Percentiles rank a stretch among this genome's conserved stretches.
phyloP scores from a whole-genome alignment of 2,113 vertebrate genomes.

The Xenopus laevis region DNA sequence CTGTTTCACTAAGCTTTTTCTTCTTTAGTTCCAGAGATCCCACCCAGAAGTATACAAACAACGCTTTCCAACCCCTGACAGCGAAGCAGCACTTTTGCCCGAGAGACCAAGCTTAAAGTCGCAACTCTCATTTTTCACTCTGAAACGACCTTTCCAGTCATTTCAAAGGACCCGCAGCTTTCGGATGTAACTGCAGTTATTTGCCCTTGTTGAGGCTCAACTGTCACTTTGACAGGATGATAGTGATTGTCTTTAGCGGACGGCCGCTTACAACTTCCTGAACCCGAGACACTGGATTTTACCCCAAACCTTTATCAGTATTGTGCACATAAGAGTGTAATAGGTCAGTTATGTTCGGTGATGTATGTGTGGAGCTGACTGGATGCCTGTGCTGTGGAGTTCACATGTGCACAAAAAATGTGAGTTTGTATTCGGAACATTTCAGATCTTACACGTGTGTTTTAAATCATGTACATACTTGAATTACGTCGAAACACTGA shows the following conservation, averaged over 20 bases:
- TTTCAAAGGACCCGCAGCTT: constrained; percentile 86
- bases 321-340: not conserved
- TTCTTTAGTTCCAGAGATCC: constrained; percentile 78
- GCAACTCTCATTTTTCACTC: constrained; percentile 68
- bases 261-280: not conserved
- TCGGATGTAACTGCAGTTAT: constrained; percentile 61
- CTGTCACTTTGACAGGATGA: not conserved
- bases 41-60: constrained; percentile 76
- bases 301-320: constrained; percentile 20
- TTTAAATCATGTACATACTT: constrained; percentile 25
- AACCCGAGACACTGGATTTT: constrained; percentile 13
- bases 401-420: not conserved
- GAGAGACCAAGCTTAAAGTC: constrained; percentile 70
- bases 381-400: not conserved
- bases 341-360: constrained; percentile 16
- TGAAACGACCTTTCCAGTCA: constrained; percentile 79
- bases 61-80: constrained; percentile 76
- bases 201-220: no score
- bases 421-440: constrained; percentile 4
- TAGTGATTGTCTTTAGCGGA: not conserved
- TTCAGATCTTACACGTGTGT: not conserved
- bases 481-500: constrained; percentile 31
- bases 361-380: not conserved
- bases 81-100: constrained; percentile 70
- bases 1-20: no score